Evolutionary conservation across 1,140 invertebrate species (phyloP).

Genomic region (Hylaeus anthracinus): DNA sequence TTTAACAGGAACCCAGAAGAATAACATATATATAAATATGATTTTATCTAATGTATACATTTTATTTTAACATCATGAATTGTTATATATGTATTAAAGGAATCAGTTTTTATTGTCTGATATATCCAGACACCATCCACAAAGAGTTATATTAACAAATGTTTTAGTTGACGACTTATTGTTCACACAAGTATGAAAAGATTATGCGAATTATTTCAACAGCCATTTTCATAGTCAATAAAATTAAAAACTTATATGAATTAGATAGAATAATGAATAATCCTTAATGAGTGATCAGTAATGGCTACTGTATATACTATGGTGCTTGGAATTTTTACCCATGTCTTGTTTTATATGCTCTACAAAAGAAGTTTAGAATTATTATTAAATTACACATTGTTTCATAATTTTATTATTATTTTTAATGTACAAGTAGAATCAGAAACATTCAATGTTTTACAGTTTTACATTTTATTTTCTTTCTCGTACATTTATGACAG

Average conservation of each 20-base stretch:
- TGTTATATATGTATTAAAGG: no score
- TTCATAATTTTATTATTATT: background rate
- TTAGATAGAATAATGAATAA: slow-evolving; percentile 25
- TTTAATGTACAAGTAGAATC: no score
- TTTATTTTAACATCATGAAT: no score
- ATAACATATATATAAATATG: no score
- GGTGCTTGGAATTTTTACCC: background rate
- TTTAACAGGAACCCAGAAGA: no score
- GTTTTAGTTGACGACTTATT: background rate
- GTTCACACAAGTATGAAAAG: background rate
- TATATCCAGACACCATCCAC: no score
- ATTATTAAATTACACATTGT: background rate
- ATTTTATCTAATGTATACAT: no score
- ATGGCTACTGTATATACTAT: background rate
- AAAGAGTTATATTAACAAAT: no score
- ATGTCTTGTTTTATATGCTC: background rate
- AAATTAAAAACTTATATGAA: slow-evolving; percentile 13
- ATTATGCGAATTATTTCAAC: background rate
- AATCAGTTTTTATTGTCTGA: no score
- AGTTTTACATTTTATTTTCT: no score
- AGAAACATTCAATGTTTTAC: no score
- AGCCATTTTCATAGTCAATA: background rate
- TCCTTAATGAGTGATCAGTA: background rate
- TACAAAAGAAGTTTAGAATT: background rate
- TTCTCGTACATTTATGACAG: no score